Evolutionary conservation across 2,113 vertebrate species (phyloP), one percentile per base, ranked within the genome.

Genomic region (Halichoeres trimaculatus): DNA sequence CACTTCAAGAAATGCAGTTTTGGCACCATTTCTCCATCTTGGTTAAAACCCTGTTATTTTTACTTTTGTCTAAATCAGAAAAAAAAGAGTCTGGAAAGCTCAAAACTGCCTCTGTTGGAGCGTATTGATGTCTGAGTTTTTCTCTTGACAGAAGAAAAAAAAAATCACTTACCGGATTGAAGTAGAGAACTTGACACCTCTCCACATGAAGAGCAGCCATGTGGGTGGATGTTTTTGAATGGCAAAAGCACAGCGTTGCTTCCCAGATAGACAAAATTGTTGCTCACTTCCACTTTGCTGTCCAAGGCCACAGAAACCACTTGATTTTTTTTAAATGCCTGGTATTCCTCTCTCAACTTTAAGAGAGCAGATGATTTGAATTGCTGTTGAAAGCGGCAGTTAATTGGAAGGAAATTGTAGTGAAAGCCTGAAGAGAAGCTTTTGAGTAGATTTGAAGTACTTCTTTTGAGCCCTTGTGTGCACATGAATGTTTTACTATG

Each of bases 321-420:
- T 57, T 68, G 17, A 58, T 58, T 43, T n/a, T 48, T 48, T 74
- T 59, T 53, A 54, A 71, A 50, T 35, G 47, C 5, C 5, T 8
- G 0, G 55, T 57, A 63, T 60, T 74, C 53, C 61, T 57, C 40
- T 50, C 63, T 78, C n/a, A 52, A 60, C 40, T 58, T 72, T 78
- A 71, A 66, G 57, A 76, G 53, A 68, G 71, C 8, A 6, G 20
- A 78, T 85, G 47, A 58, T 76, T 65, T 60, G 53, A 85, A 74
- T 26, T 20, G 52, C 35, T 51, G 56, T 69, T 61, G 70, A 84
- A 79, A 83, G 71, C 35, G 78, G 69, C 68, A 81, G 57, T 76
- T 80, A 76, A 78, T 86, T 34, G 19, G 13, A 6, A 45, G 43
- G 43, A 17, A 45, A 45, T 16, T 7, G 43, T 17, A 19, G 43